Conservation (phyloP, 2,888 invertebrate genomes). For the Acleris cristana region DNA sequence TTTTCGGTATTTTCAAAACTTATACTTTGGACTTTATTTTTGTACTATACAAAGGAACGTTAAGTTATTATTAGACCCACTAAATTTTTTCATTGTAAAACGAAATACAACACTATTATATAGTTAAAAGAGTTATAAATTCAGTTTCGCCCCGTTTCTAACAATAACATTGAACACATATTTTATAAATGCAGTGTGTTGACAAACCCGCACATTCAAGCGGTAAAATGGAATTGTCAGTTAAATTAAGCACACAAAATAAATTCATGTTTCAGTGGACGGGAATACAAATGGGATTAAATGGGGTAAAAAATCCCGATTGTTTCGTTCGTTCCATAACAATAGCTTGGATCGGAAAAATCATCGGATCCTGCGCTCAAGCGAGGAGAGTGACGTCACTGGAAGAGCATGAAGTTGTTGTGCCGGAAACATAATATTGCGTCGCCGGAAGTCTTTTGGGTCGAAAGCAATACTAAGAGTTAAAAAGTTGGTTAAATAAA, state of each 20-base stretch:
- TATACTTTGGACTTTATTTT: no score
- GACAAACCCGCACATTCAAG: constrained; percentile 33
- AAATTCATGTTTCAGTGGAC: constrained; percentile 47
- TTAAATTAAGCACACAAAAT: constrained; percentile 41
- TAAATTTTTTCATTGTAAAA: no score
- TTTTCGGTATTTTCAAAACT: no score
- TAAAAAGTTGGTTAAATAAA: constrained; percentile 11
- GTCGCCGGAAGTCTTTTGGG: constrained; percentile 6
- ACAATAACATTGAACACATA: no score
- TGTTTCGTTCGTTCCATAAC: constrained; percentile 62
- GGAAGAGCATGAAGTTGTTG: constrained; percentile 63
- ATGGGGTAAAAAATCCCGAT: constrained; percentile 63
- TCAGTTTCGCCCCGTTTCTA: no score
- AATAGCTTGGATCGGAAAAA: constrained; percentile 77
- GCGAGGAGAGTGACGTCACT: constrained; percentile 75
- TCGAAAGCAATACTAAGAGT: constrained; percentile 2
- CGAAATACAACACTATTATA: no score
- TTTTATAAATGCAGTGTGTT: constrained; percentile 15
- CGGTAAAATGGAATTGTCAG: constrained; percentile 36
- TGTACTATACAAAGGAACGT: no score
- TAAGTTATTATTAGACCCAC: no score
- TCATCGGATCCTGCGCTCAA: constrained; percentile 68
- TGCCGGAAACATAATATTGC: constrained; percentile 46
- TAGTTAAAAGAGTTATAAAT: no score
- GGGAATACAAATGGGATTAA: constrained; percentile 49